Percentiles rank a stretch among this genome's conserved stretches.
Evolutionary conservation across 2,888 invertebrate genomes (phyloP).

Genomic region (Pheosia tremula): DNA sequence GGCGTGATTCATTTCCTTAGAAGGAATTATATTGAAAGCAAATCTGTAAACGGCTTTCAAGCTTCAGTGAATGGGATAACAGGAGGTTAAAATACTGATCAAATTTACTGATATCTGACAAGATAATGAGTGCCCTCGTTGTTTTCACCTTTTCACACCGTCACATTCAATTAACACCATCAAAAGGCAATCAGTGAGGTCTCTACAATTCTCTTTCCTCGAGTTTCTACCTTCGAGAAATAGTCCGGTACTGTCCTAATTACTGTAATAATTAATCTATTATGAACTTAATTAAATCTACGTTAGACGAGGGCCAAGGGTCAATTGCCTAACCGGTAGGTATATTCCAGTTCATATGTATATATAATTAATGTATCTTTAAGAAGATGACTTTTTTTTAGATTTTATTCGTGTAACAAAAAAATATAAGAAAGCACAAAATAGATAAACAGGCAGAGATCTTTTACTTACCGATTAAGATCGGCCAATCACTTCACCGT

Average conservation of each 20-base stretch:
- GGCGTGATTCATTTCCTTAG: too few species aligned
- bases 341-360: background rate
- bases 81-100: too few species aligned
- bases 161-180: background rate
- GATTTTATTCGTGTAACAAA: too few species aligned
- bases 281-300: conserved; percentile 9
- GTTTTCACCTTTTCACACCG: background rate
- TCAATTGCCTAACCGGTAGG: background rate
- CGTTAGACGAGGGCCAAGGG: conserved; percentile 1
- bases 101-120: too few species aligned
- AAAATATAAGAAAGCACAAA: background rate
- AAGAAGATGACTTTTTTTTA: too few species aligned
- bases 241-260: background rate
- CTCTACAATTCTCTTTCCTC: background rate
- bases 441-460: background rate
- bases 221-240: background rate
- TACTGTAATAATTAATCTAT: conserved; percentile 10
- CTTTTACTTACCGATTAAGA: conserved; percentile 38
- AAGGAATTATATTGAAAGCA: too few species aligned
- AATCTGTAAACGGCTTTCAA: too few species aligned
- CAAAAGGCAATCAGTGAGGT: background rate
- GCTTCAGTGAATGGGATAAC: too few species aligned
- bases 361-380: background rate
- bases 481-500: conserved; percentile 36
- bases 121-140: background rate